Base-by-base conservation (phyloP, 1,140 invertebrate genomes). In the Drosophila tani region DNA sequence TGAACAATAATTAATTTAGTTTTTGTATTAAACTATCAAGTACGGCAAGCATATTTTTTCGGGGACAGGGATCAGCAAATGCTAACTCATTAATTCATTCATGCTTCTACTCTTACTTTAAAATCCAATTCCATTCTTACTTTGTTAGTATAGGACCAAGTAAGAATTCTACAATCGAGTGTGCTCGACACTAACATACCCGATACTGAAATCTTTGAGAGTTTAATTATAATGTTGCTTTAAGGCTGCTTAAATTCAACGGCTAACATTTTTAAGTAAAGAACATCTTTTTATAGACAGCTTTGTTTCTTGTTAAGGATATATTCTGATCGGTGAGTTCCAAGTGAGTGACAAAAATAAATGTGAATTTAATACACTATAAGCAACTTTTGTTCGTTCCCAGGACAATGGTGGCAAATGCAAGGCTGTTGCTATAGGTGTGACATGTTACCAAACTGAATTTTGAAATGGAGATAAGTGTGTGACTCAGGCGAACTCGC, bases 401-500 rank as follows among this genome's bases (percentile, higher is more conserved):
- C 38, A 27, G 49, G 32, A 45, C 19, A n/a, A 32, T 24, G 17
- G 6, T 32, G 64, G n/a, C 12, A 41, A 57, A 35, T 8, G 15
- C 11, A 5, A 14, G 2, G n/a, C 15, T 19, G 12, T 9, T 40
- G 41, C 14, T 15, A 19, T 17, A 9, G 5, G n/a, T 27, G 35
- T 15, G 14, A 43, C 6, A 35, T 35, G 15, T 46, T 55, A 40
- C 59, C 45, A 57, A 66, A 47, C 3, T 19, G 5, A 77, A 77
- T 77, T 77, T 77, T 53, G 75, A 76, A 9, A 12, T 40, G 55
- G 15, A 51, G 2, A 32, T 45, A 27, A 11, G 3, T 5, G 14
- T 27, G n/a, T 46, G 27, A 6, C 24, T 66, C 51, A 84, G 7
- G 24, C 1, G 14, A 53, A 29, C 0, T 75, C 78, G 38, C 11